A percentile compares a stretch with the other conserved stretches of the same genome.
These are phyloP conservation scores for Acanthornis magna DNA, from an alignment of 2,797 vertebrate species.

Conservation along the genomic window DNA sequence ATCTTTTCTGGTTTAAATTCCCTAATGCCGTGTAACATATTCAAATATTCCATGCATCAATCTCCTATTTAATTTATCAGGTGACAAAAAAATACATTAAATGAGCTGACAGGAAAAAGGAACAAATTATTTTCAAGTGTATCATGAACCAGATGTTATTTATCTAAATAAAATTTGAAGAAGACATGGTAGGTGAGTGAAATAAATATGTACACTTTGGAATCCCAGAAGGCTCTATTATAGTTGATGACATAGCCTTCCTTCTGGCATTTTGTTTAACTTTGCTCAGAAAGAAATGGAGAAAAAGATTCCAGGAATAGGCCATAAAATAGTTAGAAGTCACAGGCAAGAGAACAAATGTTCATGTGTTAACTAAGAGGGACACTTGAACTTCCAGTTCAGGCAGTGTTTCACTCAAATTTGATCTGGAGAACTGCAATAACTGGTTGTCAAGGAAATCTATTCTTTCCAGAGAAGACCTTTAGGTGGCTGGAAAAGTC, in stretches of 20 bases:
- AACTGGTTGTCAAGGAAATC: neutral
- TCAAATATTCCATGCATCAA: slow-evolving; percentile 44
- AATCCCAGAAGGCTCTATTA: neutral
- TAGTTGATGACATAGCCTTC: neutral
- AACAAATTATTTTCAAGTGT: slow-evolving; percentile 23
- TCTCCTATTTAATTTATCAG: slow-evolving; percentile 25
- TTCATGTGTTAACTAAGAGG: neutral
- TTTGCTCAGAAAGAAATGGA: neutral
- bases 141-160: slow-evolving; percentile 20
- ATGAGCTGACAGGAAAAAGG: neutral
- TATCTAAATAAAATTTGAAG: neutral
- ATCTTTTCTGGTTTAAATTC: slow-evolving; percentile 37
- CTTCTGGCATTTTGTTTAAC: neutral
- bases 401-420: neutral
- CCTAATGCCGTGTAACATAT: neutral
- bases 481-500: neutral
- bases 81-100: slow-evolving; percentile 16
- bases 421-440: neutral
- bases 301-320: neutral
- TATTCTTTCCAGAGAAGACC: neutral
- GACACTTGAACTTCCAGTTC: neutral
- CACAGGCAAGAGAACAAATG: neutral
- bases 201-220: neutral
- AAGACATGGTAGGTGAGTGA: neutral
- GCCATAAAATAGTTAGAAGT: neutral